phyloP scores from a whole-genome alignment of 53 echinoderm and acorn worm genomes.

The Pentamera pediparva region DNA sequence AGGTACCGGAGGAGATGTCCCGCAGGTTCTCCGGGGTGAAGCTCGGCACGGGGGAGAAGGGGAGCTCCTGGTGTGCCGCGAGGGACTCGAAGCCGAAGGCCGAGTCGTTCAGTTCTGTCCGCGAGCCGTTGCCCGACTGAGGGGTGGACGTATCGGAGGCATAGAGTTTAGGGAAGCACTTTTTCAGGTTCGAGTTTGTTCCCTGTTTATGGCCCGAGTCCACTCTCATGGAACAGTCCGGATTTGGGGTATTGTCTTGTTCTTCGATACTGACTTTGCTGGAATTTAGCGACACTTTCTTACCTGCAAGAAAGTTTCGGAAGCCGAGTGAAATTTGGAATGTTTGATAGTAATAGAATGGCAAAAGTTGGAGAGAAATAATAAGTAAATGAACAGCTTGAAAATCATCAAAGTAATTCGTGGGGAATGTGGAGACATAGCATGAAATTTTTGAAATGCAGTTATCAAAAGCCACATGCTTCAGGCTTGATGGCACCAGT shows the following conservation, averaged over 20 bases:
- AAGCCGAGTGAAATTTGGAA: too few relatives aligned
- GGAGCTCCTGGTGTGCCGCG: conserved; percentile 58
- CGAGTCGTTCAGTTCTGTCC: conserved; percentile 63
- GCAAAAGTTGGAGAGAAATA: too few relatives aligned
- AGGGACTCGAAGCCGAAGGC: conserved; percentile 88
- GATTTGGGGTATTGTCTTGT: background rate
- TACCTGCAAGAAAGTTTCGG: background rate
- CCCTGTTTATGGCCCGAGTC: too few relatives aligned
- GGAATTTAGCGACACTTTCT: background rate
- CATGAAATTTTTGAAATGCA: too few relatives aligned
- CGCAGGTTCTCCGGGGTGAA: conserved; percentile 30
- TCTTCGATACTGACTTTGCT: background rate
- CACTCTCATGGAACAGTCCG: background rate
- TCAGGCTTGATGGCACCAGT: too few relatives aligned
- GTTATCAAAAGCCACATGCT: too few relatives aligned
- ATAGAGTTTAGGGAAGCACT: conserved; percentile 53
- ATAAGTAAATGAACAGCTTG: too few relatives aligned
- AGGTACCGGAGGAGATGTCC: conserved; percentile 11
- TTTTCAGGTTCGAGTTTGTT: background rate
- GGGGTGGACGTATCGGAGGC: conserved; percentile 96
- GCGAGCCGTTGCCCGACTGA: conserved; percentile 43
- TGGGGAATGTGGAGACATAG: too few relatives aligned
- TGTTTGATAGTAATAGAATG: too few relatives aligned
- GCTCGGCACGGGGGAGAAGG: conserved; percentile 73
- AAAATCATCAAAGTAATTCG: too few relatives aligned